Percentiles rank a stretch among this genome's conserved stretches.
phyloP scores from a whole-genome alignment of 2,888 invertebrate species.

The Notodonta ziczac region DNA sequence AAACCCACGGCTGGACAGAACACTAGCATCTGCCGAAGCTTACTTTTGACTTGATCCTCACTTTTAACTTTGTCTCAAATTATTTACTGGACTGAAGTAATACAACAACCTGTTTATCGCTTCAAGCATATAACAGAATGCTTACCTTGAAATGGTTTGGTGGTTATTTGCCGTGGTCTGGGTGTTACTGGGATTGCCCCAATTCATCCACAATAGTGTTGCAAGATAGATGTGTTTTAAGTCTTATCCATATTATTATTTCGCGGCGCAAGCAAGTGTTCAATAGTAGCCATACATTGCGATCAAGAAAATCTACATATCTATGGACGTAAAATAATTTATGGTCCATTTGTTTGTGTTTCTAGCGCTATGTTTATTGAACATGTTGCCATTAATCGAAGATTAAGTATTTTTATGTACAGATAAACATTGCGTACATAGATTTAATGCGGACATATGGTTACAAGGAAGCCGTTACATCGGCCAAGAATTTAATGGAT shows the following conservation, averaged over 20 bases:
- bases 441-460: neutral
- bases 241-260: neutral
- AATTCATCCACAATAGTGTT: too few relatives aligned
- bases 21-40: too few relatives aligned
- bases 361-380: constrained; percentile 2
- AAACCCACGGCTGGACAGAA: too few relatives aligned
- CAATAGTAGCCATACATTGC: constrained; percentile 4
- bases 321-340: constrained; percentile 7
- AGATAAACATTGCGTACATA: neutral
- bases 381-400: neutral
- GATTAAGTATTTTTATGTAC: constrained; percentile 3
- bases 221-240: neutral
- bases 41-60: too few relatives aligned
- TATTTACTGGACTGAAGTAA: too few relatives aligned
- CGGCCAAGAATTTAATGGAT: too few relatives aligned
- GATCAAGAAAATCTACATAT: constrained; percentile 9
- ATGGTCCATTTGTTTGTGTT: constrained; percentile 7
- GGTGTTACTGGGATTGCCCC: too few relatives aligned
- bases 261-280: constrained; percentile 7
- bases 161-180: too few relatives aligned
- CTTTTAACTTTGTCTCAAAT: too few relatives aligned
- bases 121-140: too few relatives aligned
- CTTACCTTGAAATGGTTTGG: too few relatives aligned
- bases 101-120: too few relatives aligned
- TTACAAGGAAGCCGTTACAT: neutral